Evolutionary conservation across 2,113 vertebrate species (phyloP), one percentile per base, ranked within the genome.

Genomic region (Cervus canadensis): DNA sequence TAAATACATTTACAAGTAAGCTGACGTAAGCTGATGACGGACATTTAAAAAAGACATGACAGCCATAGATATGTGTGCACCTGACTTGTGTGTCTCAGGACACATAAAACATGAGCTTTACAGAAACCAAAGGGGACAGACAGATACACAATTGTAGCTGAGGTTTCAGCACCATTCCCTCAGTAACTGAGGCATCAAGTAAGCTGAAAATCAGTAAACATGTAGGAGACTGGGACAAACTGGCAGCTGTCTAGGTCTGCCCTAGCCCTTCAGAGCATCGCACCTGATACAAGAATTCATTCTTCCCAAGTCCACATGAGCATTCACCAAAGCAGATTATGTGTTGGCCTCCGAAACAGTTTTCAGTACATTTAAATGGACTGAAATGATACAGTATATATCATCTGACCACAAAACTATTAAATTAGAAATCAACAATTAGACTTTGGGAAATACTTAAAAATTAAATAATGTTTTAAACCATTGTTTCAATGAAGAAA

Each of bases 131-230:
- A 5, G 25, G 48, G 28, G 17, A 17, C 0, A n/a, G 56, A n/a
- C 33, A 21, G 0, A 23, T 3, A 2, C 0, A 2, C 15, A 28
- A 0, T 1, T 36, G 11, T 0, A 6, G n/a, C 2, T 4, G 23
- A 25, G 9, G n/a, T 6, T 6, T 1, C 25, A 6, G 13, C n/a
- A 8, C 33, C 43, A 6, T 8, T 40, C 4, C 40, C 56, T 30
- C 17, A 15, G 76, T 14, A 3, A 36, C 0, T 5, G 48, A 33
- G 1, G 7, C 17, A 13, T 1, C 9, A 4, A 16, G 13, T 12
- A 7, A 17, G 19, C 13, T 2, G 54, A 60, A 16, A 40, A 40
- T 10, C 45, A 33, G 48, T 17, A 8, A 54, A 33, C 11, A 2
- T 7, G 0, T 0, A 12, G 57, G 50, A 52, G 78, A 7, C 33